phyloP scores from a whole-genome alignment of 2,113 vertebrate genomes.

The Tachysurus fulvidraco region DNA sequence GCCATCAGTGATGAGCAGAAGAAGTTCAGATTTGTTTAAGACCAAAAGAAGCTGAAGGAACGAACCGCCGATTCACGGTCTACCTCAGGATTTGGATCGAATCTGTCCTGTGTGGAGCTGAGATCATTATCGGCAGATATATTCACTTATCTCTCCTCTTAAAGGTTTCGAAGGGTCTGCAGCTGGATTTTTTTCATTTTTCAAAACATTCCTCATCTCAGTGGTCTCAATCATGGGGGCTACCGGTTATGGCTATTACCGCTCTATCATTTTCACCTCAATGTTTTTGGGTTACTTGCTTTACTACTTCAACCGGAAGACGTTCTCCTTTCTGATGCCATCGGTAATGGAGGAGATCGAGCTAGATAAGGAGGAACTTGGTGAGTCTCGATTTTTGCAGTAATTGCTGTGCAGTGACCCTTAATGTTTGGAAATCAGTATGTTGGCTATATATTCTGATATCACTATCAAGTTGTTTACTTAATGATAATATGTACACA shows the following conservation, averaged over 20 bases:
- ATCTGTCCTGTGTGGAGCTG: neutral
- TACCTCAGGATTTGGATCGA: neutral
- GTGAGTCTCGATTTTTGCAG: constrained; percentile 69
- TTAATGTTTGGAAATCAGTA: neutral
- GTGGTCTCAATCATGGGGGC: constrained; percentile 70
- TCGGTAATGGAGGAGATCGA: constrained; percentile 88
- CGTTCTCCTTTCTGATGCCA: constrained; percentile 96
- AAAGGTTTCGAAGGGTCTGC: neutral
- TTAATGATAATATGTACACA: neutral
- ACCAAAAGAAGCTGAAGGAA: neutral
- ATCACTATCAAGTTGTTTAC: neutral
- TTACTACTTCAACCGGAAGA: constrained; percentile 97
- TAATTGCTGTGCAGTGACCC: neutral
- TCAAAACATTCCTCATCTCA: neutral
- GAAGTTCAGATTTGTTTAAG: neutral
- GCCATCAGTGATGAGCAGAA: neutral
- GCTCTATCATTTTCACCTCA: constrained; percentile 80
- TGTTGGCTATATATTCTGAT: neutral
- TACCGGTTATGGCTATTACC: constrained; percentile 80
- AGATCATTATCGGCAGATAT: neutral
- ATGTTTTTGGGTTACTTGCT: constrained; percentile 93
- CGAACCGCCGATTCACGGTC: neutral
- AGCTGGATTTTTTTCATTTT: neutral
- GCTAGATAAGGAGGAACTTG: constrained; percentile 92
- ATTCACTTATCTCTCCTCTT: neutral